Percentiles rank a stretch among this genome's conserved stretches.
Conservation (phyloP, 2,888 invertebrate species). For the Microchrysa polita region DNA sequence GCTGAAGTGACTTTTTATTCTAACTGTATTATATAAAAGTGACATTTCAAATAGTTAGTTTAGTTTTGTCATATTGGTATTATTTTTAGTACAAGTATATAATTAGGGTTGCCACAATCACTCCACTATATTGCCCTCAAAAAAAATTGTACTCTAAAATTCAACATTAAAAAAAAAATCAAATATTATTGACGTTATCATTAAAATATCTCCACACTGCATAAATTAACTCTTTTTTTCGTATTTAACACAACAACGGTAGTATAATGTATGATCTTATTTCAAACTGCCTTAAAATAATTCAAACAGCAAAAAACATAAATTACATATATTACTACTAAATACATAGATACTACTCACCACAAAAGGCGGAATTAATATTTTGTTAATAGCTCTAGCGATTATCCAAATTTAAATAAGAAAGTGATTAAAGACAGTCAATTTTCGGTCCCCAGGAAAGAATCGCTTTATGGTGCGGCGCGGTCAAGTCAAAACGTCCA, state of each 20-base stretch:
- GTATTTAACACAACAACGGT: background rate
- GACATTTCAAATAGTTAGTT: too few relatives aligned
- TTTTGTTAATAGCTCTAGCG: background rate
- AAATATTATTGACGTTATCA: background rate
- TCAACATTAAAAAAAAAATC: background rate
- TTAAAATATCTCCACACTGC: background rate
- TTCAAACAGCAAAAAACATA: background rate
- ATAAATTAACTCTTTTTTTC: slow-evolving; percentile 1
- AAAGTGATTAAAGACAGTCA: slow-evolving; percentile 4
- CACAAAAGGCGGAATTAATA: background rate
- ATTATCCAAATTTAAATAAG: slow-evolving; percentile 6
- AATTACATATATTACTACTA: too few relatives aligned
- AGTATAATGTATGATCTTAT: background rate
- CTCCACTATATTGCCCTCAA: too few relatives aligned
- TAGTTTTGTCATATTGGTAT: too few relatives aligned
- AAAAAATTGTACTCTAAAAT: too few relatives aligned
- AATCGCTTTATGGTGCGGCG: background rate
- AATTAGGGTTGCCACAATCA: too few relatives aligned
- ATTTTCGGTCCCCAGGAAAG: too few relatives aligned
- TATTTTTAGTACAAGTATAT: too few relatives aligned
- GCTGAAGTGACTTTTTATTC: too few relatives aligned
- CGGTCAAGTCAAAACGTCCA: background rate
- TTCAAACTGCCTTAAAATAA: too few relatives aligned
- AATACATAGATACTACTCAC: background rate
- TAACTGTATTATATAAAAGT: too few relatives aligned